These are phyloP conservation scores for Galago senegalensis DNA, from an alignment of 2,797 vertebrate species.

Conservation along the genomic window DNA sequence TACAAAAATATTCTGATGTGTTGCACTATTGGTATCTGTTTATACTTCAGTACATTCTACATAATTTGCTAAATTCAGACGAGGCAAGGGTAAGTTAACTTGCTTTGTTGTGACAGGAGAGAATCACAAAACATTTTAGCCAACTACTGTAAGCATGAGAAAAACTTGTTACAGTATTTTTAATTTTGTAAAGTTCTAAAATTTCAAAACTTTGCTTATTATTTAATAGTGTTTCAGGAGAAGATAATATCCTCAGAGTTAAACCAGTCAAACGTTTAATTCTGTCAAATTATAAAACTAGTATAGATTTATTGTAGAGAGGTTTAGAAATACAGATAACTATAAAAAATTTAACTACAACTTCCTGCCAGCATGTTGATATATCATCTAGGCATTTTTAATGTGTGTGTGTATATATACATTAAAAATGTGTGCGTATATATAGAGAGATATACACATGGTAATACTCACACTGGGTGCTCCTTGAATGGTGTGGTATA, in stretches of 20 bases:
- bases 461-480: too few species aligned
- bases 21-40: background rate
- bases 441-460: background rate
- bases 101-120: background rate
- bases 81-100: background rate
- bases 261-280: background rate
- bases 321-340: slow-evolving; percentile 42
- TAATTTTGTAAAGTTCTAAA: background rate
- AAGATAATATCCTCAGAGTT: background rate
- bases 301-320: background rate
- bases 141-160: background rate
- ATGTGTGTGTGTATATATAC: too few species aligned
- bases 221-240: background rate
- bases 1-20: background rate
- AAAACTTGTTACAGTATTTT: background rate
- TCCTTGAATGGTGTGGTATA: too few species aligned
- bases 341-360: slow-evolving; percentile 18
- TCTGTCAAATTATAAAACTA: slow-evolving; percentile 41
- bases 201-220: slow-evolving; percentile 48
- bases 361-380: background rate
- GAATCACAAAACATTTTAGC: background rate
- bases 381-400: slow-evolving; percentile 21
- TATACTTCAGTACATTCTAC: background rate
- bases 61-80: background rate
- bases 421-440: too few species aligned